phyloP scores from a whole-genome alignment of 2,888 invertebrate genomes.

The Plebejus melissa region DNA sequence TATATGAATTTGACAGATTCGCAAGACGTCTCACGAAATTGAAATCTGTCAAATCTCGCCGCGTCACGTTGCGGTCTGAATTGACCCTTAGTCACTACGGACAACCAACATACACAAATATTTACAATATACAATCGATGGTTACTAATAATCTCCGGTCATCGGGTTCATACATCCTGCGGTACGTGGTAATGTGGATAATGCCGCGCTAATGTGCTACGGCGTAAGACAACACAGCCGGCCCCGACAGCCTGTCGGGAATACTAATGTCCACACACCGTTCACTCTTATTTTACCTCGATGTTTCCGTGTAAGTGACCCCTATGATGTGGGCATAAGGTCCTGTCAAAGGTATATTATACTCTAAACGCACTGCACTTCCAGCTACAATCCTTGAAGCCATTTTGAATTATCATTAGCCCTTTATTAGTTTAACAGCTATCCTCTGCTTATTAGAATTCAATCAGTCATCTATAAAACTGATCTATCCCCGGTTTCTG shows the following conservation, averaged over 20 bases:
- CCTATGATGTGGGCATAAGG: background rate
- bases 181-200: background rate
- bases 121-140: background rate
- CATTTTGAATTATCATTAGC: background rate
- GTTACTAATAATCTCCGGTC: background rate
- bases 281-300: background rate
- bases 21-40: too few species aligned
- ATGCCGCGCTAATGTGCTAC: background rate
- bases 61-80: too few species aligned
- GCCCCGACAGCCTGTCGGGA: background rate
- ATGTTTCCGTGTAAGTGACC: background rate
- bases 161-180: background rate
- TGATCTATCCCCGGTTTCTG: background rate
- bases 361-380: background rate
- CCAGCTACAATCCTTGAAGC: background rate
- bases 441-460: background rate
- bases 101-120: background rate
- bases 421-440: background rate
- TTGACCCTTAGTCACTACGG: background rate
- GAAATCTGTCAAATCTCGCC: too few species aligned
- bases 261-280: background rate
- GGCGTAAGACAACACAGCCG: conserved; percentile 13
- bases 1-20: too few species aligned
- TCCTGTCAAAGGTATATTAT: background rate
- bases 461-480: background rate